Evolutionary conservation across 1,140 invertebrate genomes (phyloP), one percentile per base, ranked within the genome.

Genomic region (Bombus terrestris): DNA sequence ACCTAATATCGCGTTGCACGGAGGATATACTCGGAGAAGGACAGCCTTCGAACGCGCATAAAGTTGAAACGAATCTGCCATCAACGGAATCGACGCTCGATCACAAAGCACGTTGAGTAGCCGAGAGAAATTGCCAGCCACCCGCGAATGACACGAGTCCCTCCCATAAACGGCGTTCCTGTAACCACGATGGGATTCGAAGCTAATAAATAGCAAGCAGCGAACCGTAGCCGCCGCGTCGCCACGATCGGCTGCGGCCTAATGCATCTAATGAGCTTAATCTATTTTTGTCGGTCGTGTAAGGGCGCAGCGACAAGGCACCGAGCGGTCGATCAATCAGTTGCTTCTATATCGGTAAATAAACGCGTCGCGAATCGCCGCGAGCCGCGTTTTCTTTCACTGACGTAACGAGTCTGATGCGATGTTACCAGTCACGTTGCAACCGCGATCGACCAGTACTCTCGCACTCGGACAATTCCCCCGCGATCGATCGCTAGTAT

Each of bases 251-350:
- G 28, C 15, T 53, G 5, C 47, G 10, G 62, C 64, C 80, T 83
- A 83, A 83, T 76, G 35, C 73, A 83, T 83, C 81, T 76, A 83
- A 77, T 53, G 73, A 76, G 73, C 81, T 76, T 64, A 57, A 83
- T 76, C 62, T 83, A 75, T 83, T 83, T 83, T 83, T 76, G 62
- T 66, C 81, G n/a, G 57, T 83, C 81, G 72, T 68, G 62, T 66
- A 66, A 83, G n/a, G 73, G 62, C n/a, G 59, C 73, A 77, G 39
- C 73, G 62, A 77, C 73, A 83, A 83, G 81, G 39, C 68, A 5
- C 81, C 12, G n/a, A 53, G 22, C 72, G 72, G 39, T 32, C 62
- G 71, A 83, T 83, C 81, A 77, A 76, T 83, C 81, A 47, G 72
- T 35, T 3, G 39, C 68, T 66, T 62, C 57, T 79, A 68, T 79